Evolutionary conservation across 1,140 invertebrate genomes (phyloP).

Genomic region (Saxidomus purpurata): DNA sequence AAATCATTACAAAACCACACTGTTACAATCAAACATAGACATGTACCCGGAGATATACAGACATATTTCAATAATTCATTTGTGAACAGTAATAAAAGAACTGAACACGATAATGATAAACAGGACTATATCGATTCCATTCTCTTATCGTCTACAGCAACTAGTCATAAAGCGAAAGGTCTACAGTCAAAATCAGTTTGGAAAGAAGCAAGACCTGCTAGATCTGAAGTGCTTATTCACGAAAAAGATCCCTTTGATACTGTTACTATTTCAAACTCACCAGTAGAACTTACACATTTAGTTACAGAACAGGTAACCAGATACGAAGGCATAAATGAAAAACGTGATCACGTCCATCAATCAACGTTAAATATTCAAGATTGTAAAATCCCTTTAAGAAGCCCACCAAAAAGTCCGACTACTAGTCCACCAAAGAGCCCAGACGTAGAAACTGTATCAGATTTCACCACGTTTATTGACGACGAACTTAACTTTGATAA

Average conservation of each 20-base stretch:
- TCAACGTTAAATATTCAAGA: neutral
- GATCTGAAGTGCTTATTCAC: neutral
- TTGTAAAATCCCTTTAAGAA: neutral
- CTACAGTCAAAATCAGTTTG: neutral
- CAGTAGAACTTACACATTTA: neutral
- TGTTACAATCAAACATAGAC: constrained; percentile 10
- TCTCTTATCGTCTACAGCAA: neutral
- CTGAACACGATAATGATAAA: neutral
- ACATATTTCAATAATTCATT: neutral
- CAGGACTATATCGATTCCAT: constrained; percentile 53
- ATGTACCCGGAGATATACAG: neutral
- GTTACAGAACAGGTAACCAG: neutral
- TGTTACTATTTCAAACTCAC: constrained; percentile 22
- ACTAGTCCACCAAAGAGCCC: constrained; percentile 29
- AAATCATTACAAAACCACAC: neutral
- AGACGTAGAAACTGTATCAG: constrained; percentile 37
- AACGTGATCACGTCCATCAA: neutral
- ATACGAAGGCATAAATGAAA: neutral
- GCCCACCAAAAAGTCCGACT: neutral
- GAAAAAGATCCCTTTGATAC: constrained; percentile 4
- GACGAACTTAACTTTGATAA: constrained; percentile 45
- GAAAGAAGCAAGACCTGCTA: constrained; percentile 21
- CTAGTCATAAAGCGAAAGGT: neutral
- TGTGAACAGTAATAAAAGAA: neutral
- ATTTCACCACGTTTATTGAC: constrained; percentile 25